Evolutionary conservation across 2,113 vertebrate species (phyloP), one percentile per base, ranked within the genome.

Genomic region (Orientallactaga bullata): DNA sequence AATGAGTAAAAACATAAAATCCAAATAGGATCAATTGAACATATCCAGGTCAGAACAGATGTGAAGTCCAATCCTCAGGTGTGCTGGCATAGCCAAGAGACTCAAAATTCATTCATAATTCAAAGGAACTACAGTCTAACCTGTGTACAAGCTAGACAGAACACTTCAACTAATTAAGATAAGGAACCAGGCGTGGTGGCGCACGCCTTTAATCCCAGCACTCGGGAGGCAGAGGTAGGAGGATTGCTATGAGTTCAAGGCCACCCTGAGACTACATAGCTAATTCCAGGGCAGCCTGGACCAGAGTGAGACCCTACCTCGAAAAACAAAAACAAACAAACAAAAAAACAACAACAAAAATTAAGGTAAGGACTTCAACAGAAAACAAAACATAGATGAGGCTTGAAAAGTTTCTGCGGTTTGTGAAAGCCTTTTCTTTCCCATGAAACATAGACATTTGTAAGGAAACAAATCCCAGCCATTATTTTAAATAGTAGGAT

Each of bases 1-100:
- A 95, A 90, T 60, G 0, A 91, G 73, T 42, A 93, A 92, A 95
- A 83, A 81, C 28, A 81, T 12, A 95, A 93, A 68, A 93, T 66
- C 11, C 92, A 47, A 81, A 85, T 21, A 63, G 32, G 9, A 79
- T 81, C 66, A 73, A 72, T n/a, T n/a, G 72, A 63, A 72, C 15
- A 11, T 17, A 32, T 23, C 24, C 66, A 32, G 69, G 17, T 66
- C 47, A 74, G 84, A 78, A 78, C 42, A 51, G 0, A 20, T 26
- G 28, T 42, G 13, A 55, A 91, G 15, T 60, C 63, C 35, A 88
- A 24, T 69, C 68, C 66, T 91, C 28, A 76, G 72, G 21, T 77
- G 12, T 63, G 63, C 32, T 61, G 61, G 39, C 20, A 82, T 28
- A 81, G 60, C 37, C 37, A 68, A 77, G 47, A 93, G 68, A 91